Evolutionary conservation across 92 coral and sea anemone species (phyloP), one percentile per base, ranked within the genome.

Genomic region (Actinernus sp.): DNA sequence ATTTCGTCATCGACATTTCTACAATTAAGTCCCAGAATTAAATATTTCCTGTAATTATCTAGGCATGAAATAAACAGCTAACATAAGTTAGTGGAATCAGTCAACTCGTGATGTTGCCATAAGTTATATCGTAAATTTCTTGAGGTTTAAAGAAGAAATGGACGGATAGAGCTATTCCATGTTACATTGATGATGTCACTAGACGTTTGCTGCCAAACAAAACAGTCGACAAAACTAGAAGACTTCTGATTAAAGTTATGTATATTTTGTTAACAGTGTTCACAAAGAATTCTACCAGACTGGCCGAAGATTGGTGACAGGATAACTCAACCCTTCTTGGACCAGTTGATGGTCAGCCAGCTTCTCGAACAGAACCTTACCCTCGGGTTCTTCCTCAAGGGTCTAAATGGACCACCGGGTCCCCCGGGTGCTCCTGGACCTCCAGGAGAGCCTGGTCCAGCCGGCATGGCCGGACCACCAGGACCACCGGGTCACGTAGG

Each of bases 281-380:
- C 97, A 45, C 99, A 95, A 78, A 68, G 83, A 87, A 81, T 95
- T 23, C 61, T 95, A 64, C 95, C 99, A 58, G 99, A 95, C 73
- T 95, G 99, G 99, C 99, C 99, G 47, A 95, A 95, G 84, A 95
- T 95, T 67, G 99, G 99, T 52, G 99, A 95, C 92, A 82, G 99
- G 71, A 95, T 95, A 65, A 95, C 99, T 23, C 99, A 95, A 68
- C 99, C 99, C 2, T 95, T 95, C 76, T 95, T 95, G 50, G 99
- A 95, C 59, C 99, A 95, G 56, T 73, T 95, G 40, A 95, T 95
- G 99, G 99, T 95, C 89, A 91, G 97, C 63, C 99, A 95, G 76
- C 90, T 95, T 49, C 72, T 95, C 58, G 99, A 95, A 64, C 99
- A 95, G 76, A 95, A 95, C 74, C 99, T 95, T 43, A 95, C 99